These are phyloP conservation scores for Mus minutoides DNA, from an alignment of 2,797 vertebrate species.

Conservation along the genomic window DNA sequence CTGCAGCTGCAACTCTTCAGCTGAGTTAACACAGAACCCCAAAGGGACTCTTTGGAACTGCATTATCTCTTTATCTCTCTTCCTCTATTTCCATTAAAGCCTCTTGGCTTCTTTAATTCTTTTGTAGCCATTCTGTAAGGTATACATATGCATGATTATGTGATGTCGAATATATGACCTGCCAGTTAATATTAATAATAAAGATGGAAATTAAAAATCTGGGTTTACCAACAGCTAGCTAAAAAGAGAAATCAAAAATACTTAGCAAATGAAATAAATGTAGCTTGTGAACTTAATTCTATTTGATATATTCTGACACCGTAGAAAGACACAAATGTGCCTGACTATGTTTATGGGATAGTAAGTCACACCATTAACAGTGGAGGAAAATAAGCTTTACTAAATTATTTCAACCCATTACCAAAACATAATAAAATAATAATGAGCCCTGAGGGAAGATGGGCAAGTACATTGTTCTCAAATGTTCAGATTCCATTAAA, in stretches of 20 bases:
- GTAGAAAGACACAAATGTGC: not conserved
- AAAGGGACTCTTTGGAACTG: not conserved
- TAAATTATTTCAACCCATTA: not conserved
- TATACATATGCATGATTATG: not conserved
- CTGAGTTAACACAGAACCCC: not conserved
- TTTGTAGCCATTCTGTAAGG: not conserved
- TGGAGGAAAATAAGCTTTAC: not conserved
- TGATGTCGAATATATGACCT: not conserved
- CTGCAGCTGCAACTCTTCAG: not conserved
- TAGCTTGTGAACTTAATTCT: not conserved
- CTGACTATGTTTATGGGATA: not conserved
- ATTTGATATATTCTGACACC: not conserved
- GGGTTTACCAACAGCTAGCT: not conserved
- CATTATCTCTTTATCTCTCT: not conserved
- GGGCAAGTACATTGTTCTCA: not conserved
- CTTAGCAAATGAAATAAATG: not conserved
- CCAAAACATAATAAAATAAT: not conserved
- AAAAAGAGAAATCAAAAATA: not conserved
- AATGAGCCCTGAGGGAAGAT: not conserved
- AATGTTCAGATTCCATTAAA: not conserved
- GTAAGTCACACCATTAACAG: not conserved
- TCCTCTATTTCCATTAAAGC: not conserved
- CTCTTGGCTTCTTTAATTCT: not conserved
- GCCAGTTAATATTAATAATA: not conserved
- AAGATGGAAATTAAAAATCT: not conserved